Conservation (phyloP, 2,797 vertebrate species). For the Hyperoplus lanceolatus region DNA sequence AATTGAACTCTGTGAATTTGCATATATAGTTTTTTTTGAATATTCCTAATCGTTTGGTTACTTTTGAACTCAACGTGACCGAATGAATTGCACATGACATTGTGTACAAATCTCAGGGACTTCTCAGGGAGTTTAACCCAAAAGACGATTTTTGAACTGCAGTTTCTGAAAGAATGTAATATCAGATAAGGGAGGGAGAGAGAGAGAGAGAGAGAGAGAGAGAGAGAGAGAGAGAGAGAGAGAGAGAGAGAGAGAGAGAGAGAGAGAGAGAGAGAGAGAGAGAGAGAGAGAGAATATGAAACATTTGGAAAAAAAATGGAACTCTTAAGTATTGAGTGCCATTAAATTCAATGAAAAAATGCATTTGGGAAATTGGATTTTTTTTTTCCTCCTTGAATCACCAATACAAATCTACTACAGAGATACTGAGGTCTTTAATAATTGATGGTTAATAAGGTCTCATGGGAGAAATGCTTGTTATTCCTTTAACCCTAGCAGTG, state of each 20-base stretch:
- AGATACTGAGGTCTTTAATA: conserved; percentile 61
- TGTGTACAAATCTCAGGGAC: not conserved
- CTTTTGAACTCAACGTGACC: not conserved
- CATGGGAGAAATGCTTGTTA: conserved; percentile 65
- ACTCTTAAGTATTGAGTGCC: not conserved
- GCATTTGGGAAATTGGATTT: not conserved
- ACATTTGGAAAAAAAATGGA: not conserved
- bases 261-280: too few relatives aligned
- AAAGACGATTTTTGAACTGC: too few relatives aligned
- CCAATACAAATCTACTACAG: conserved; percentile 44
- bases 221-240: too few relatives aligned
- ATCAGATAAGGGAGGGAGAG: not conserved
- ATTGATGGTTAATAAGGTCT: conserved; percentile 74
- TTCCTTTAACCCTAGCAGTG: conserved; percentile 61
- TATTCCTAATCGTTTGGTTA: not conserved
- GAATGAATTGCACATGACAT: not conserved
- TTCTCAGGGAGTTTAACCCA: too few relatives aligned
- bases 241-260: too few relatives aligned
- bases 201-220: too few relatives aligned
- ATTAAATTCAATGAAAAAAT: conserved; percentile 5
- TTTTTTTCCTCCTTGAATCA: conserved; percentile 5
- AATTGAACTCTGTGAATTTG: not conserved
- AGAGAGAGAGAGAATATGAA: not conserved
- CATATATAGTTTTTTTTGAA: not conserved
- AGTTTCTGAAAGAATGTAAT: not conserved